Conservation (phyloP, 2,888 invertebrate genomes). For the Oligia latruncula region DNA sequence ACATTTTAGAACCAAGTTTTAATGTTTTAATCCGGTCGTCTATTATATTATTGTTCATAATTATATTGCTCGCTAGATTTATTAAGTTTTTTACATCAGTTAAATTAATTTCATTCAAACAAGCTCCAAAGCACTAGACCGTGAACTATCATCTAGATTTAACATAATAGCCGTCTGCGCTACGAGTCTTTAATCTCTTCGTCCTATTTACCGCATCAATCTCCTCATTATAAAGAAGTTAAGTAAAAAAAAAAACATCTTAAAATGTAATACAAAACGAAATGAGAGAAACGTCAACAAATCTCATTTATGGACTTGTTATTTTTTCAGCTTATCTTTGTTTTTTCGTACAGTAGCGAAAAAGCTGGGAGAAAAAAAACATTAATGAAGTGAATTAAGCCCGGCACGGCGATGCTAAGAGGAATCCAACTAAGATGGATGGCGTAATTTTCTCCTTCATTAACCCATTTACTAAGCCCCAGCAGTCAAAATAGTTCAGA, state of each 20-base stretch:
- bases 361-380: slow-evolving; percentile 70
- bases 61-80: slow-evolving; percentile 7
- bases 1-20: background rate
- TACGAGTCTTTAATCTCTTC: slow-evolving; percentile 30
- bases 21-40: background rate
- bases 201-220: slow-evolving; percentile 50
- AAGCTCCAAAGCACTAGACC: slow-evolving; percentile 43
- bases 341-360: slow-evolving; percentile 73
- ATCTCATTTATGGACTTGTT: slow-evolving; percentile 70
- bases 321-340: slow-evolving; percentile 72
- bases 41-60: background rate
- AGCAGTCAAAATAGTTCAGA: slow-evolving; percentile 81
- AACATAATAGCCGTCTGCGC: slow-evolving; percentile 36
- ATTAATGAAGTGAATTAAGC: slow-evolving; percentile 86
- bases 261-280: slow-evolving; percentile 62
- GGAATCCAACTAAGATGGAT: slow-evolving; percentile 87
- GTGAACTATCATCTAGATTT: slow-evolving; percentile 49
- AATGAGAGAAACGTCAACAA: slow-evolving; percentile 59
- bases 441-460: slow-evolving; percentile 87
- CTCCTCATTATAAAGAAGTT: slow-evolving; percentile 51
- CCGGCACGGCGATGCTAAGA: slow-evolving; percentile 79
- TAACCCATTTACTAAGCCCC: slow-evolving; percentile 85
- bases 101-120: slow-evolving; percentile 44
- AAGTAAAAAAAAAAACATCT: slow-evolving; percentile 49
- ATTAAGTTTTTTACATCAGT: slow-evolving; percentile 24